phyloP scores from a whole-genome alignment of 30 jellyfish, hydroid and myxozoan species.

The Pelagia noctiluca region DNA sequence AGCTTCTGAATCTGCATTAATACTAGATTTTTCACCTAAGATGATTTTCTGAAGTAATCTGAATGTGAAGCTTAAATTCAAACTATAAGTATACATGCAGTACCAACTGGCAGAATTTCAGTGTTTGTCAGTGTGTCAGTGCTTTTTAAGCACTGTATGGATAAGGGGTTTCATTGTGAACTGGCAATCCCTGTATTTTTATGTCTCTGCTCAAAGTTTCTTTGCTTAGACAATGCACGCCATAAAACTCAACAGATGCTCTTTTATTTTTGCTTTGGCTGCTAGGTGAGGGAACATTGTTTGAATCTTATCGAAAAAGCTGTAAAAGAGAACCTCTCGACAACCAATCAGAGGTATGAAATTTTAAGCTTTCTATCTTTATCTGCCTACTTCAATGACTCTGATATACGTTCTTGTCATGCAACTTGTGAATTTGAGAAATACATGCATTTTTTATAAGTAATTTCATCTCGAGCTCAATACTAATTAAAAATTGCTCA shows the following conservation, averaged over 20 bases:
- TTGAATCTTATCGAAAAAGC: conserved; percentile 42
- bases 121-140: not conserved
- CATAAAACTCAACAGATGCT: no score
- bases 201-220: no score
- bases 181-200: not conserved
- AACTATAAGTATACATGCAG: no score
- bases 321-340: conserved; percentile 14
- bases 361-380: not conserved
- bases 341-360: conserved; percentile 2
- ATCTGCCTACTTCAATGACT: not conserved
- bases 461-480: no score
- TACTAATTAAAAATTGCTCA: not conserved
- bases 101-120: not conserved
- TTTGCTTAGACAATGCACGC: no score
- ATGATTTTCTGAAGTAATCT: no score
- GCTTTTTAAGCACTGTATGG: not conserved
- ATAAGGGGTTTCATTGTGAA: not conserved
- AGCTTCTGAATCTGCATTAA: no score
- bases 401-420: not conserved
- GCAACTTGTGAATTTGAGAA: not conserved
- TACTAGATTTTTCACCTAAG: no score
- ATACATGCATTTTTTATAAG: no score
- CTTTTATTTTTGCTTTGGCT: not conserved
- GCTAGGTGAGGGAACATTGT: conserved; percentile 87
- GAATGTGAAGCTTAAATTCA: no score